A percentile compares a stretch with the other conserved stretches of the same genome.
Evolutionary conservation across 2,113 vertebrate genomes (phyloP).

Genomic region (Agapornis roseicollis): DNA sequence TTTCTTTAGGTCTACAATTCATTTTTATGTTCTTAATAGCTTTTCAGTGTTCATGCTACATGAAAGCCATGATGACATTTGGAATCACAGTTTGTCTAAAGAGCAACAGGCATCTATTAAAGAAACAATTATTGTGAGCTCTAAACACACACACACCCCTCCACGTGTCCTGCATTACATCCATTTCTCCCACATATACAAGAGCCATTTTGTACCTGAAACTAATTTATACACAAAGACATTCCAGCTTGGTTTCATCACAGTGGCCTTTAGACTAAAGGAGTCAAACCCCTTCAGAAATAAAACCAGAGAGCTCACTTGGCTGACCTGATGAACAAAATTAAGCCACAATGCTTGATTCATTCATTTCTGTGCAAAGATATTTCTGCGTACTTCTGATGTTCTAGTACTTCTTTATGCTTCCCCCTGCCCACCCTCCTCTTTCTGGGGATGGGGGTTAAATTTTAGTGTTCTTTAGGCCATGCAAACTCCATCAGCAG

Average conservation of each 20-base stretch:
- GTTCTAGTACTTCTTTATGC: background rate
- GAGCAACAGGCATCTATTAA: background rate
- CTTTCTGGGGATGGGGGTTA: background rate
- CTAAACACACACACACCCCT: background rate
- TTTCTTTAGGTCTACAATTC: background rate
- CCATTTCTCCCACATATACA: background rate
- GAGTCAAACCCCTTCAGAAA: background rate
- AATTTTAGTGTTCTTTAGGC: background rate
- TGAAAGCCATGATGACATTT: background rate
- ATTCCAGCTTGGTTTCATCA: background rate
- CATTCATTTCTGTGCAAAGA: background rate
- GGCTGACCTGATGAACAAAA: background rate
- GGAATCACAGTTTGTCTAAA: background rate
- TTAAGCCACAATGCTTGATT: background rate
- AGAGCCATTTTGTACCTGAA: background rate
- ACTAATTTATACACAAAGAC: background rate
- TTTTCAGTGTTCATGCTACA: accelerated
- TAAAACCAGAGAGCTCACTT: background rate
- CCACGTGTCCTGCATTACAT: background rate
- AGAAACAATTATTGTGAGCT: background rate
- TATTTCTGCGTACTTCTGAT: background rate
- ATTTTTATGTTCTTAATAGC: background rate
- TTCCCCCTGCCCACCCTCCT: background rate
- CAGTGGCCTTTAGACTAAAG: background rate
- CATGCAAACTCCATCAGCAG: background rate